A percentile compares a stretch with the other conserved stretches of the same genome.
Conservation (phyloP, 1,140 invertebrate genomes). For the Drosophila melanica region DNA sequence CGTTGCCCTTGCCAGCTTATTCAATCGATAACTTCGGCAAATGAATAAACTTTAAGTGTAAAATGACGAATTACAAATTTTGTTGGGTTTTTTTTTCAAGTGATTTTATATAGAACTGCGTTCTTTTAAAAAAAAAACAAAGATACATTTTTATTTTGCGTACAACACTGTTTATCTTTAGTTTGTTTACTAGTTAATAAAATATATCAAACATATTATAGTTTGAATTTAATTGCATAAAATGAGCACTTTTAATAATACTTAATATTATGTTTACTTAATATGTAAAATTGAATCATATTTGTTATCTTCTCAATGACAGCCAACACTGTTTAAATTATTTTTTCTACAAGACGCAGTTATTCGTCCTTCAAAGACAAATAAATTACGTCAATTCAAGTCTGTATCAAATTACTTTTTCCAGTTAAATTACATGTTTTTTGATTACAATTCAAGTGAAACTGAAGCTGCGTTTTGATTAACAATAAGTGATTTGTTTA, state of each 20-base stretch:
- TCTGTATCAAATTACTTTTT: constrained; percentile 40
- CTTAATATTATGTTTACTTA: too few species aligned
- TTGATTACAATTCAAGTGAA: constrained; percentile 19
- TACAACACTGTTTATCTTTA: too few species aligned
- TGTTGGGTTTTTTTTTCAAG: not conserved
- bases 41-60: constrained; percentile 15
- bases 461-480: constrained; percentile 35
- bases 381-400: constrained; percentile 41
- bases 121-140: not conserved
- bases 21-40: constrained; percentile 30
- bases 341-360: too few species aligned
- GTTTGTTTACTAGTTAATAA: too few species aligned
- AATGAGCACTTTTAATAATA: too few species aligned
- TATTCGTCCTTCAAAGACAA: constrained; percentile 26
- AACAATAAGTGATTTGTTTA: constrained; percentile 52
- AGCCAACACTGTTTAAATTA: too few species aligned
- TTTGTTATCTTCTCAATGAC: too few species aligned
- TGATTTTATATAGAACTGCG: not conserved
- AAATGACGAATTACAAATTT: not conserved
- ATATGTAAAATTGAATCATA: too few species aligned
- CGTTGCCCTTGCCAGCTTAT: not conserved
- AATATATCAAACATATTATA: too few species aligned
- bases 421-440: constrained; percentile 27
- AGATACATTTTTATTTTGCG: not conserved
- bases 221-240: too few species aligned